Evolutionary conservation across 2,113 vertebrate species (phyloP).

Genomic region (Fukomys damarensis): DNA sequence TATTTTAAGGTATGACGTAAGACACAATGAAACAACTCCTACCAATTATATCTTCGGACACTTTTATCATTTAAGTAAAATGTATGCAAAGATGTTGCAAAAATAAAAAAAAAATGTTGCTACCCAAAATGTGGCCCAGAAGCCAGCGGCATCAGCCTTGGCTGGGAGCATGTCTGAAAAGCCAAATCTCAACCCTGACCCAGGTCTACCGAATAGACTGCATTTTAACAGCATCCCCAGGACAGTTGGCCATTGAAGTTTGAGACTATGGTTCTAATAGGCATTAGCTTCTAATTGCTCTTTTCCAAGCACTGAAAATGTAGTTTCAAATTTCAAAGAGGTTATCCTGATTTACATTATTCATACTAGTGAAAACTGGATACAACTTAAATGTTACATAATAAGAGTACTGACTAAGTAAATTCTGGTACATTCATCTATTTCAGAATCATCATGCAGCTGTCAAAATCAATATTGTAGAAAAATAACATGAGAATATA

Average conservation of each 20-base stretch:
- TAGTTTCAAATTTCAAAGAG: conserved; percentile 30
- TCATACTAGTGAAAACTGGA: background rate
- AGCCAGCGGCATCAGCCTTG: background rate
- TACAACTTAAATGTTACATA: background rate
- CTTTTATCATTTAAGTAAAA: background rate
- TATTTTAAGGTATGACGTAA: background rate
- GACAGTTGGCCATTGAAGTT: background rate
- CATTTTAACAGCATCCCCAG: background rate
- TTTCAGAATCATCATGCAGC: background rate
- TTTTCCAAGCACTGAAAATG: background rate
- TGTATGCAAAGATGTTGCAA: background rate
- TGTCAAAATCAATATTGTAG: background rate
- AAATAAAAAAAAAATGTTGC: background rate
- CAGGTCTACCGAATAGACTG: background rate
- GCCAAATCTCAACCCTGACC: background rate
- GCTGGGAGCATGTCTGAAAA: background rate
- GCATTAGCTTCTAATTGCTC: background rate
- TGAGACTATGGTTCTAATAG: background rate
- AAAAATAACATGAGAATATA: background rate
- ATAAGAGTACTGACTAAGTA: background rate
- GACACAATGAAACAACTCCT: background rate
- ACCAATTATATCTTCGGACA: background rate
- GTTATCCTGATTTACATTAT: background rate
- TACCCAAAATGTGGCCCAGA: background rate
- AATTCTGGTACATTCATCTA: background rate